Evolutionary conservation across 2,888 invertebrate species (phyloP), one percentile per base, ranked within the genome.

Genomic region (Choristoneura rosaceana): DNA sequence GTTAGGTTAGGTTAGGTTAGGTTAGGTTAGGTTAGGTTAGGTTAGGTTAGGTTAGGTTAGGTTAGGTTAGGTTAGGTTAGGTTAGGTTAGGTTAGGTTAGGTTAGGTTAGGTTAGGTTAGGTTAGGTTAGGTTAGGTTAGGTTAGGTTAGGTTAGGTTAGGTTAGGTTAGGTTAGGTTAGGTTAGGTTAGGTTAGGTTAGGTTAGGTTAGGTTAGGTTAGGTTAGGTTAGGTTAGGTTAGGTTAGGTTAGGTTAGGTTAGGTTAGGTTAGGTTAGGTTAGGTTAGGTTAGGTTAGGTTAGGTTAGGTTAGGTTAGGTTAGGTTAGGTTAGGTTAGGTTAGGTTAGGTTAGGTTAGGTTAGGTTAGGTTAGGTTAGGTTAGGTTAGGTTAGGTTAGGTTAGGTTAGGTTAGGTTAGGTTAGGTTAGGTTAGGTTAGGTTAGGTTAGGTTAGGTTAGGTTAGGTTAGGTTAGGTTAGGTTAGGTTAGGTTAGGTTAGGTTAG

Each of bases 211-310:
- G 62, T 62, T 41, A 45, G 38, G 43, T 41, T 62, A 45, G 43
- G 17, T 25, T 65, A 65, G 64, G 64, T 65, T 65, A 65, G 64
- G 64, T 65, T 65, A 65, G 64, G 64, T 65, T 65, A 65, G 64
- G 67, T 67, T 67, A 67, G 67, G 67, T 58, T 67, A 58, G 67
- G 55, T 67, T 67, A 58, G 67, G 67, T 67, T 67, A 67, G 67
- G 67, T 67, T 67, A 67, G 38, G 67, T 55, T 55, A 67, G 67
- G 55, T 55, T 55, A 67, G 67, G 67, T 55, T 55, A 58, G 67
- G 58, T 67, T 67, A 50, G 50, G 50, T 50, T 76, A 76, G 75
- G 55, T 67, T 67, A 58, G 55, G 55, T 67, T 67, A 58, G 67
- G 67, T 67, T 67, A 67, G 67, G 67, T 67, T 67, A 58, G 67